Percentiles rank a stretch among this genome's conserved stretches.
Conservation (phyloP, 2,113 vertebrate genomes). For the Laticauda colubrina region DNA sequence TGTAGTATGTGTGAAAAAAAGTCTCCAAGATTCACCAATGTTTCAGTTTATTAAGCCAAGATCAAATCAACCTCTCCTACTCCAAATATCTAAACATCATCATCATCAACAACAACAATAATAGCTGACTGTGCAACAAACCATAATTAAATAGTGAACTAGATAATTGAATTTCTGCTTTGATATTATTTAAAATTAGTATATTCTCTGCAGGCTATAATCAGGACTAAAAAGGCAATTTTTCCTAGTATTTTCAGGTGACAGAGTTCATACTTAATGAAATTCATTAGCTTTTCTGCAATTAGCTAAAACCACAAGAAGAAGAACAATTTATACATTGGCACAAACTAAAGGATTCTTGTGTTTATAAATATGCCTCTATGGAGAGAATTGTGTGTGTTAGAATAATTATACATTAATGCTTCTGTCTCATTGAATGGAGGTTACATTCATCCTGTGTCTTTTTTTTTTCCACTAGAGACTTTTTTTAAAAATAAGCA, state of each 20-base stretch:
- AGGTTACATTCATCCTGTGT: slow-evolving; percentile 70
- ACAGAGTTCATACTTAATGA: slow-evolving; percentile 40
- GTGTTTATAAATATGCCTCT: slow-evolving; percentile 79
- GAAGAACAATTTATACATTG: slow-evolving; percentile 65
- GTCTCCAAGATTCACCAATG: background rate
- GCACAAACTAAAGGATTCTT: slow-evolving; percentile 61
- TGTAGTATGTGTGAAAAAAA: background rate
- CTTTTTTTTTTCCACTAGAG: slow-evolving; percentile 69
- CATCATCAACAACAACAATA: too few species aligned
- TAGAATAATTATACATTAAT: slow-evolving; percentile 80
- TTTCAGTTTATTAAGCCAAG: background rate
- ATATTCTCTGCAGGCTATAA: slow-evolving; percentile 36
- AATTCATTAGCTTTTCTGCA: slow-evolving; percentile 59
- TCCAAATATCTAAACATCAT: background rate
- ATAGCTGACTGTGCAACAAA: background rate
- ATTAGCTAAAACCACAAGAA: slow-evolving; percentile 65
- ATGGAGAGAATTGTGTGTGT: slow-evolving; percentile 70
- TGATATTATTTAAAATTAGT: slow-evolving; percentile 18
- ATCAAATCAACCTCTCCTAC: background rate
- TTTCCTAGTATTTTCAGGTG: slow-evolving; percentile 55
- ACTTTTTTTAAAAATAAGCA: slow-evolving; percentile 69
- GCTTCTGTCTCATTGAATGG: slow-evolving; percentile 72
- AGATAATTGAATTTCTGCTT: slow-evolving; percentile 23
- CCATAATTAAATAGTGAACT: background rate
- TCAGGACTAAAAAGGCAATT: slow-evolving; percentile 2